phyloP scores from a whole-genome alignment of 2,797 vertebrate species.

The Chaunax sp. region DNA sequence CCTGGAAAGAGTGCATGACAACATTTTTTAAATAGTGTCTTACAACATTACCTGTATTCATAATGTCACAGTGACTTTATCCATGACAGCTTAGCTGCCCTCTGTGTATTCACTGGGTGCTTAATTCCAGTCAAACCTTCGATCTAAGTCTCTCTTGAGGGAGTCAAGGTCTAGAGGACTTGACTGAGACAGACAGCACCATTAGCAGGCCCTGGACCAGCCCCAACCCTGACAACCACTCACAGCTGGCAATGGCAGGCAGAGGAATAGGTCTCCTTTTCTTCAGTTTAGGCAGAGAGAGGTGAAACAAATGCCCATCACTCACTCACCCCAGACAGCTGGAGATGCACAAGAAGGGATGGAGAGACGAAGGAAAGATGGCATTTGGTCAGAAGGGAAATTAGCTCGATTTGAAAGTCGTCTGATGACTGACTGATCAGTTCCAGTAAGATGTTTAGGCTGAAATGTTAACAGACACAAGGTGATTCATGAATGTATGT shows the following conservation, averaged over 20 bases:
- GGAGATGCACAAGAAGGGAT: conserved; percentile 34
- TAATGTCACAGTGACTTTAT: conserved; percentile 49
- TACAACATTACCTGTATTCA: conserved; percentile 36
- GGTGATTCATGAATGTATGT: neutral
- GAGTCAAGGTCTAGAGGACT: conserved; percentile 55
- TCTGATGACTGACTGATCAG: neutral
- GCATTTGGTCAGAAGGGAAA: conserved; percentile 11
- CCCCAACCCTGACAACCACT: conserved; percentile 69
- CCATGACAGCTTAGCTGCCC: conserved; percentile 38
- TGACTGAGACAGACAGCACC: conserved; percentile 75
- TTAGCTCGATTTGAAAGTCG: conserved; percentile 15
- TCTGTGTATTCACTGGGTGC: conserved; percentile 53
- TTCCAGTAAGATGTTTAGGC: no score
- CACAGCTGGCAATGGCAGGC: conserved; percentile 59
- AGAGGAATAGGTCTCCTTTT: conserved; percentile 59
- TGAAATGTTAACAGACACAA: conserved; percentile 1
- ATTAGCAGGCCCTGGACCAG: conserved; percentile 70
- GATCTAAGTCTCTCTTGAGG: conserved; percentile 50
- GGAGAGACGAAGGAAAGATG: conserved; percentile 28
- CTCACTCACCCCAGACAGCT: conserved; percentile 42
- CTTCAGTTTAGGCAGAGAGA: conserved; percentile 60
- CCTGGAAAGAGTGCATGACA: conserved; percentile 24
- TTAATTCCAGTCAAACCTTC: conserved; percentile 60
- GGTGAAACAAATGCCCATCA: conserved; percentile 72
- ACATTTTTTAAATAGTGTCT: conserved; percentile 33